Percentiles rank a stretch among this genome's conserved stretches.
Evolutionary conservation across 2,113 vertebrate species (phyloP).

Genomic region (Eulemur rufifrons): DNA sequence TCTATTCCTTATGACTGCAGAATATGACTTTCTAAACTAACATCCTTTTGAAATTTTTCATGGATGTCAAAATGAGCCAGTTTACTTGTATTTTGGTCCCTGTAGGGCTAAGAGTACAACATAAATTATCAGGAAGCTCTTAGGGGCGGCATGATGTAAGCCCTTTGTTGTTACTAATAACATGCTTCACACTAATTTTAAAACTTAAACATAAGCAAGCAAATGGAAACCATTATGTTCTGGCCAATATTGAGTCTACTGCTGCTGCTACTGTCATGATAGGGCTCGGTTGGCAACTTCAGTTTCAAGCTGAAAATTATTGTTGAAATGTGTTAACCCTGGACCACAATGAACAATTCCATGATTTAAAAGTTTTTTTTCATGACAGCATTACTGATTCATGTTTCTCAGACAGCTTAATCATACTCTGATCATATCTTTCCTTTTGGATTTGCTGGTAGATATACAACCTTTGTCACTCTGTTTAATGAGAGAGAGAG

Average conservation of each 20-base stretch:
- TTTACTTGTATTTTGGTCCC: background rate
- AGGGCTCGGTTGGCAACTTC: background rate
- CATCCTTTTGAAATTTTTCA: background rate
- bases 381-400: background rate
- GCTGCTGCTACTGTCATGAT: background rate
- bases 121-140: background rate
- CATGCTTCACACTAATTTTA: background rate
- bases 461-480: background rate
- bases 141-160: background rate
- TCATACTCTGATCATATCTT: background rate
- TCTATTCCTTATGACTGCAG: background rate
- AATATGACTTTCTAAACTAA: background rate
- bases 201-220: background rate
- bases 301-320: background rate
- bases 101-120: background rate
- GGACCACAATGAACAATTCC: background rate
- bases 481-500: background rate
- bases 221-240: background rate
- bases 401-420: background rate
- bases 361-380: background rate
- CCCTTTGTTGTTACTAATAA: background rate
- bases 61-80: background rate
- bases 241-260: background rate
- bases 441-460: background rate
- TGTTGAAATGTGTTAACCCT: background rate